A percentile compares a stretch with the other conserved stretches of the same genome.
These are phyloP conservation scores for Koerneria pararmatus DNA, from an alignment of 2,888 invertebrate genomes.

Conservation along the genomic window DNA sequence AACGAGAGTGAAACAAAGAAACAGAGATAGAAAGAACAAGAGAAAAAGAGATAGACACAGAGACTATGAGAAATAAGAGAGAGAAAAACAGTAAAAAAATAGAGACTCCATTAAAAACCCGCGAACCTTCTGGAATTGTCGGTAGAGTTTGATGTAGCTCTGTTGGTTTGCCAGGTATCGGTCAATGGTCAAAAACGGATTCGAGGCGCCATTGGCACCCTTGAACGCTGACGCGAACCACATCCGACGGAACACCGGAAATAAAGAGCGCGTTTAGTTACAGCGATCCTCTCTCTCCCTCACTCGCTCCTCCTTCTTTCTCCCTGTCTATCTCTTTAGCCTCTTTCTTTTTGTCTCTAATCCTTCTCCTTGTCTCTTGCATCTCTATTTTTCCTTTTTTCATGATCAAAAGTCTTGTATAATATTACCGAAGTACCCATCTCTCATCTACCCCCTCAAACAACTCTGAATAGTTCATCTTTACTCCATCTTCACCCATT, in stretches of 20 bases:
- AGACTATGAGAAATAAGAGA: background rate
- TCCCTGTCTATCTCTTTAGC: background rate
- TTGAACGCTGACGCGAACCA: slow-evolving; percentile 83
- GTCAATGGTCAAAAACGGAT: slow-evolving; percentile 70
- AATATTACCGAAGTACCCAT: too few species aligned
- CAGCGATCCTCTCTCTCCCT: too few species aligned
- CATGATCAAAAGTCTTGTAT: too few species aligned
- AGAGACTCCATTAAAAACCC: slow-evolving; percentile 6
- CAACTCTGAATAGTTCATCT: too few species aligned
- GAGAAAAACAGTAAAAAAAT: background rate
- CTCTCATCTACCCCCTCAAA: too few species aligned
- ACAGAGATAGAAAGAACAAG: background rate
- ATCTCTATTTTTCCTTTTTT: background rate
- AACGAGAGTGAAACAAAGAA: background rate
- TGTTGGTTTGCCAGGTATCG: slow-evolving; percentile 73
- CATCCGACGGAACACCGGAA: slow-evolving; percentile 69
- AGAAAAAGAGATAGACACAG: background rate
- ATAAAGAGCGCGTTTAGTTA: background rate
- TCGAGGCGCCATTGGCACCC: slow-evolving; percentile 77
- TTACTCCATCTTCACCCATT: too few species aligned
- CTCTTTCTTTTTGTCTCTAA: background rate
- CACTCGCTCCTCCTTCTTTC: too few species aligned
- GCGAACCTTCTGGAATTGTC: slow-evolving; percentile 7
- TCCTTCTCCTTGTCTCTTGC: background rate
- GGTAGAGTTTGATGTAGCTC: slow-evolving; percentile 68